Percentiles rank a stretch among this genome's conserved stretches.
These are phyloP conservation scores for Trichacis sp. DNA, from an alignment of 2,888 invertebrate species.

Conservation along the genomic window DNA sequence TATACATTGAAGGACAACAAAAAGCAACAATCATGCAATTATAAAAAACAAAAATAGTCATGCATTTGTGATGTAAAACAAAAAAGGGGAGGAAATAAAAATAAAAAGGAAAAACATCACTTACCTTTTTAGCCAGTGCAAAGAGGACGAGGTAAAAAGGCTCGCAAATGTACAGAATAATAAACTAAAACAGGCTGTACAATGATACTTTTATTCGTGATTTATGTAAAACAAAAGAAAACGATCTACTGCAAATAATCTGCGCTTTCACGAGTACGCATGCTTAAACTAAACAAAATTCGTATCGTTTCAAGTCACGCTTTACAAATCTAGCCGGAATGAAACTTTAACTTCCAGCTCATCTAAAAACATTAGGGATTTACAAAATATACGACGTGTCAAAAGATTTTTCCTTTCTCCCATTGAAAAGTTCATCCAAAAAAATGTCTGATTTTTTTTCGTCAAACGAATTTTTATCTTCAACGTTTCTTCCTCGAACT, in stretches of 20 bases:
- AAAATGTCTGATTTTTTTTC: neutral
- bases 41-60: conserved; percentile 3
- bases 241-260: conserved; percentile 32
- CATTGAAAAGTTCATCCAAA: neutral
- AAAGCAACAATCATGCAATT: conserved; percentile 9
- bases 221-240: conserved; percentile 33
- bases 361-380: too few species aligned
- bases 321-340: too few species aligned
- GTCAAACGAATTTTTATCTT: conserved; percentile 53
- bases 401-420: neutral
- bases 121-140: conserved; percentile 24
- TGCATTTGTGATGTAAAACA: conserved; percentile 44
- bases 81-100: conserved; percentile 37
- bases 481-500: conserved; percentile 65
- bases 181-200: conserved; percentile 13
- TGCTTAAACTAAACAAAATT: conserved; percentile 29
- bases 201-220: conserved; percentile 10
- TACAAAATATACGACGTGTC: too few species aligned
- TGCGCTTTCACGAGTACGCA: conserved; percentile 40
- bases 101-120: conserved; percentile 32
- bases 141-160: conserved; percentile 26
- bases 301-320: too few species aligned
- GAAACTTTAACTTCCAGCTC: too few species aligned
- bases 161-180: conserved; percentile 21
- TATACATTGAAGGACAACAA: neutral